These are phyloP conservation scores for Carettochelys insculpta DNA, from an alignment of 2,113 vertebrate genomes.

Conservation along the genomic window DNA sequence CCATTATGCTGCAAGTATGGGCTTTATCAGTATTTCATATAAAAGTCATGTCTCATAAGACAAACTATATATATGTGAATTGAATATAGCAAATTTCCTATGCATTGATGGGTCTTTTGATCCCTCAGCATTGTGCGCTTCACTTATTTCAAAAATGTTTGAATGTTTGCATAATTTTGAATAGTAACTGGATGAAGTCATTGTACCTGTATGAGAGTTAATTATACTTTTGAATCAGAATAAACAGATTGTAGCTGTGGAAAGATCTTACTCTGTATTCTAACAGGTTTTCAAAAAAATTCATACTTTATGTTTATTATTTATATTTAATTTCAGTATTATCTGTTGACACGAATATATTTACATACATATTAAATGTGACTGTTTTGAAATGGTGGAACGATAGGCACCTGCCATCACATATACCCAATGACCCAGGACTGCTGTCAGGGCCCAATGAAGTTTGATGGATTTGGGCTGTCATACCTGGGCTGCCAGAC, in stretches of 20 bases:
- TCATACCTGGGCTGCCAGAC: too few relatives aligned
- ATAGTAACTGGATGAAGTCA: neutral
- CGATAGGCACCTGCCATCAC: too few relatives aligned
- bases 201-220: neutral
- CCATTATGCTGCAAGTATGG: neutral
- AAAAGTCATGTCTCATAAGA: rapidly evolving
- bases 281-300: neutral
- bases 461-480: too few relatives aligned
- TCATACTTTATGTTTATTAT: neutral
- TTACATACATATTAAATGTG: neutral
- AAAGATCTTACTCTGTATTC: neutral
- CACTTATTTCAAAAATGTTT: too few relatives aligned
- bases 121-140: neutral
- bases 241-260: neutral
- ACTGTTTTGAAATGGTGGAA: too few relatives aligned
- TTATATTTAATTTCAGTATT: neutral
- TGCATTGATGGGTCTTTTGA: rapidly evolving
- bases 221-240: neutral
- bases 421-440: too few relatives aligned
- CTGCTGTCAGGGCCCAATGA: too few relatives aligned
- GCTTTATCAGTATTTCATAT: neutral
- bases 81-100: neutral
- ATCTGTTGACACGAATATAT: neutral
- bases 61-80: neutral
- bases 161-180: neutral